Evolutionary conservation across 2,888 invertebrate genomes (phyloP).

Genomic region (Eledone cirrhosa): DNA sequence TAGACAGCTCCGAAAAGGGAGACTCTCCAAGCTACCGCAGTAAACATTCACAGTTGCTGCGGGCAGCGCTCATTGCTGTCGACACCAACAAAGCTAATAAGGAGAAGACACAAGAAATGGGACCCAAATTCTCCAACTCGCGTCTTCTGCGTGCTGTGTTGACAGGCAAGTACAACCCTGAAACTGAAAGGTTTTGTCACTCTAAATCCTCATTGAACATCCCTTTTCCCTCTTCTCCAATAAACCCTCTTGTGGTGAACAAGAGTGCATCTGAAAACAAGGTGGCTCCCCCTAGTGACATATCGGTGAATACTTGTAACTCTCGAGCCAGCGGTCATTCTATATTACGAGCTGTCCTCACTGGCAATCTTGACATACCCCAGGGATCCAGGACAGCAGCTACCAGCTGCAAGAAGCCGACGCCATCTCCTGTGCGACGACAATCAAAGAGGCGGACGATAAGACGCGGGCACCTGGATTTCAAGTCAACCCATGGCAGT

Average conservation of each 20-base stretch:
- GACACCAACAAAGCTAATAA: conserved; percentile 14
- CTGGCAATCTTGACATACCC: background rate
- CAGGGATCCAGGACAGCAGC: background rate
- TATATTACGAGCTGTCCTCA: conserved; percentile 23
- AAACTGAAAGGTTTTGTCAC: background rate
- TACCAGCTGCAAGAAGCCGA: too few species aligned
- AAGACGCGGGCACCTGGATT: too few species aligned
- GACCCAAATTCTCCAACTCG: background rate
- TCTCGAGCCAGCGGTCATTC: conserved; percentile 10
- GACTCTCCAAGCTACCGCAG: background rate
- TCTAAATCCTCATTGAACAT: too few species aligned
- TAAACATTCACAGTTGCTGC: conserved; percentile 16
- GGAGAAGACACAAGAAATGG: background rate
- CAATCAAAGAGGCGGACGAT: too few species aligned
- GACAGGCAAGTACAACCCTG: conserved; percentile 22
- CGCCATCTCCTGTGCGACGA: too few species aligned
- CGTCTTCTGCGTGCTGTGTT: conserved; percentile 9
- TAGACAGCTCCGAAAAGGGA: background rate
- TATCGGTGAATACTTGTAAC: background rate
- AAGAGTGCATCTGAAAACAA: too few species aligned
- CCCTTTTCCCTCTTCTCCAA: too few species aligned
- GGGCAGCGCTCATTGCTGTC: conserved; percentile 15
- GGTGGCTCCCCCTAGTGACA: too few species aligned
- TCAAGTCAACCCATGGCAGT: too few species aligned
- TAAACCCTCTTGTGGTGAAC: too few species aligned